Evolutionary conservation across 30 jellyfish, hydroid and myxozoan species (phyloP).

Genomic region (Phacellophora camtschatica): DNA sequence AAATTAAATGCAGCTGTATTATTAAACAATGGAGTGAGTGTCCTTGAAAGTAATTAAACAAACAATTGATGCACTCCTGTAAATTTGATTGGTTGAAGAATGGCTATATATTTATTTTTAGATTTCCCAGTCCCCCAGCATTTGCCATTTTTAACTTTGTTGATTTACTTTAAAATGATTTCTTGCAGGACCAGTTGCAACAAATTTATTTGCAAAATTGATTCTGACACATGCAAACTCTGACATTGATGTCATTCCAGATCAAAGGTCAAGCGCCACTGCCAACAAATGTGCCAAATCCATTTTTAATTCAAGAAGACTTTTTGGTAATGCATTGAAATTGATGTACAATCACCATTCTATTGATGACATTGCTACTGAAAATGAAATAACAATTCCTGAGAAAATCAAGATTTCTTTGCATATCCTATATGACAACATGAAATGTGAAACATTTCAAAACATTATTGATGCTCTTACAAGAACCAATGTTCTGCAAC

Average conservation of each 20-base stretch:
- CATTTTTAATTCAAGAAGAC: too few species aligned
- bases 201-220: background rate
- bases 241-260: background rate
- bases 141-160: too few species aligned
- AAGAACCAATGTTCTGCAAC: background rate
- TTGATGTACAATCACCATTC: too few species aligned
- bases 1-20: too few species aligned
- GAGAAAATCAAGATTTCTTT: background rate
- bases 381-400: background rate
- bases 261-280: background rate
- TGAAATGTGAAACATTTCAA: too few species aligned
- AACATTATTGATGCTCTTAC: background rate
- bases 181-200: background rate
- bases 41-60: too few species aligned
- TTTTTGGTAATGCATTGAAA: too few species aligned
- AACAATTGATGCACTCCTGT: too few species aligned
- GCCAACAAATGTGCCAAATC: background rate
- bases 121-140: too few species aligned
- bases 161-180: too few species aligned
- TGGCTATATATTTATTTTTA: background rate
- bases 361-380: background rate
- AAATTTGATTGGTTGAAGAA: background rate
- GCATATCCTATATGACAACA: conserved; percentile 6
- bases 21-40: too few species aligned
- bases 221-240: background rate